Evolutionary conservation across 2,888 invertebrate species (phyloP), one percentile per base, ranked within the genome.

Genomic region (Diarsia dahlii): DNA sequence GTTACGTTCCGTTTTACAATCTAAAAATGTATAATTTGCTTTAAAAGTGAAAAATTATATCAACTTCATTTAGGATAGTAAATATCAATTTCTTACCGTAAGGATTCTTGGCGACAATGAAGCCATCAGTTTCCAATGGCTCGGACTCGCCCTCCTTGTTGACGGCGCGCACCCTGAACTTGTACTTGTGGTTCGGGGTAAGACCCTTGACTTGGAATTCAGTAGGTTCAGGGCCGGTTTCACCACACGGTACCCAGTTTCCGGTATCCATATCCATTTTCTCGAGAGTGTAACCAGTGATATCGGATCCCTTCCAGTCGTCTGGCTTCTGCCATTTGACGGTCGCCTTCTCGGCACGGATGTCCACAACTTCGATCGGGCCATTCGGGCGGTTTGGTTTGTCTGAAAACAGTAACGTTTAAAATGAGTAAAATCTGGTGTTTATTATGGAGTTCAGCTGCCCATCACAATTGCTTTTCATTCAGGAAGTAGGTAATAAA

Each of bases 121-220:
- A 97, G 84, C 99, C 98, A 66, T 98, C 98, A 20, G 99, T 98
- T 93, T 99, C 99, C 84, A 99, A 97, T 62, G 99, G 99, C 85
- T 99, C 99, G 3, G 99, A 99, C 95, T 99, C 99, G 64, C 99
- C 99, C 95, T 99, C 99, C 92, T 99, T 99, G 94, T 99, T 99
- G 74, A 99, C 98, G 52, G 99, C 99, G 86, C 98, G 98, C 0
- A 99, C 99, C 84, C 99, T 97, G 97, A 99, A 99, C 96, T 99
- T 99, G 96, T 99, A 99, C 93, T 99, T 99, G 96, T 99, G 99
- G 95, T 99, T 98, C 58, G 99, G 98, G 18, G 99, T 99, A 84
- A 99, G 97, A 72, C 99, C 98, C 94, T 98, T 98, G 92, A 99
- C 98, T 80, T 98, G 98, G 94, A 99, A 98, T 87, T 97, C 97